A percentile compares a stretch with the other conserved stretches of the same genome.
phyloP scores from a whole-genome alignment of 2,113 vertebrate genomes.

The Pachyramphus minor region DNA sequence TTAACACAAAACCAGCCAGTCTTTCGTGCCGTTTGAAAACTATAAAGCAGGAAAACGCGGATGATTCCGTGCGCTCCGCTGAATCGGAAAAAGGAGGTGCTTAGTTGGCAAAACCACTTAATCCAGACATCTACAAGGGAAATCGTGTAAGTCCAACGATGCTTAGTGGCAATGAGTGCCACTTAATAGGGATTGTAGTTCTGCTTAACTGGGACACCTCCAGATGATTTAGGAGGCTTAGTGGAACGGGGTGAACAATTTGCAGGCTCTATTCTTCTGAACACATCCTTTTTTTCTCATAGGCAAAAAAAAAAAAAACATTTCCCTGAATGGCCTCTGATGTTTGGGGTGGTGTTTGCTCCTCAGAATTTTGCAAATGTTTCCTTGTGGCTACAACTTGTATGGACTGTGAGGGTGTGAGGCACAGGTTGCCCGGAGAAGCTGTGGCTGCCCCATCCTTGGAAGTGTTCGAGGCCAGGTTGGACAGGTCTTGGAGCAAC shows the following conservation, averaged over 20 bases:
- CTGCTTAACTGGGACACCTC: slow-evolving; percentile 63
- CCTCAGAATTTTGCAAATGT: background rate
- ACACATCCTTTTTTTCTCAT: background rate
- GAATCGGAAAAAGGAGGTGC: slow-evolving; percentile 48
- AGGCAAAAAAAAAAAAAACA: background rate
- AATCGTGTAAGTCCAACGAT: slow-evolving; percentile 17
- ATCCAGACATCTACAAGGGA: slow-evolving; percentile 66
- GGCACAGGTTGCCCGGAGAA: rapidly evolving
- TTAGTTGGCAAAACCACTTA: slow-evolving; percentile 64
- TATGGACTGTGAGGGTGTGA: rapidly evolving
- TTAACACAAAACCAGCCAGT: background rate
- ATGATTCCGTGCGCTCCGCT: background rate
- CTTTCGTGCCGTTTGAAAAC: background rate
- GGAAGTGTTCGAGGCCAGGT: rapidly evolving
- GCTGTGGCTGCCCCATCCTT: background rate
- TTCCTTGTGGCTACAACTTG: background rate
- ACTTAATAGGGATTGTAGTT: slow-evolving; percentile 54
- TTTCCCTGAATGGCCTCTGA: background rate
- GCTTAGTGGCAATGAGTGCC: slow-evolving; percentile 61
- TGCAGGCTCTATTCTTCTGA: background rate
- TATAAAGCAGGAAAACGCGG: background rate
- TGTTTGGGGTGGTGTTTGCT: background rate
- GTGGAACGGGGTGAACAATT: background rate
- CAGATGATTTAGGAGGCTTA: slow-evolving; percentile 46
- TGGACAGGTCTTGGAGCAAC: rapidly evolving